These are phyloP conservation scores for Ceratotherium simum DNA, from an alignment of 2,113 vertebrate genomes.

Conservation along the genomic window DNA sequence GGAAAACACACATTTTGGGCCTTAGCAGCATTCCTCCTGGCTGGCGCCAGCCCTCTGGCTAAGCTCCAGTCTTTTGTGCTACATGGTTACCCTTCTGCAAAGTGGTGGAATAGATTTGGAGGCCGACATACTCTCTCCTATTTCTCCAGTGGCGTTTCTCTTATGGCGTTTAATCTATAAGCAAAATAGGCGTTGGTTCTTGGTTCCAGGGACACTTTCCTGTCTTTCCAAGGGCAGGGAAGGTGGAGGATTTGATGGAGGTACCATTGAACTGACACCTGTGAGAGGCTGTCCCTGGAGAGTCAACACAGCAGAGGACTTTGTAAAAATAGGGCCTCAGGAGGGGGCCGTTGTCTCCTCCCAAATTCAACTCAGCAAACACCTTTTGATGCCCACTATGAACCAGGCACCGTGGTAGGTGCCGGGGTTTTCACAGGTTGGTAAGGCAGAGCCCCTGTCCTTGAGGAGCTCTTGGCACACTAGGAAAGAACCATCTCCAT, in stretches of 20 bases:
- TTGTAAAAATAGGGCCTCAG: neutral
- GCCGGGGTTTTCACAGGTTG: neutral
- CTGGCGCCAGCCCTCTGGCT: neutral
- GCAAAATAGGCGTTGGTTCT: neutral
- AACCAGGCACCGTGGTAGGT: fast-evolving
- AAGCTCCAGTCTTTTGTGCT: neutral
- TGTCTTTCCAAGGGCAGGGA: neutral
- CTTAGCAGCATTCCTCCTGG: neutral
- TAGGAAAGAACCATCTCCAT: neutral
- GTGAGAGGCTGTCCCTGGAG: neutral
- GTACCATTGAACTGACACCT: neutral
- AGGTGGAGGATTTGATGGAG: neutral
- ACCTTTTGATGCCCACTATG: fast-evolving
- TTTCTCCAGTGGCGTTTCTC: neutral
- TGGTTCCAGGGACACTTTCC: neutral
- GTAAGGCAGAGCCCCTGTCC: neutral
- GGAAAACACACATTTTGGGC: neutral
- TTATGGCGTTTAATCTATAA: neutral
- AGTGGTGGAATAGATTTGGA: neutral
- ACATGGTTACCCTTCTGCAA: neutral
- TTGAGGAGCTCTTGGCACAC: neutral
- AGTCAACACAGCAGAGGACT: neutral
- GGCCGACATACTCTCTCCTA: neutral
- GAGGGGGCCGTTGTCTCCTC: neutral
- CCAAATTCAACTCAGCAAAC: neutral